Conservation (phyloP, 2,797 vertebrate genomes). For the Threskiornis aethiopicus region DNA sequence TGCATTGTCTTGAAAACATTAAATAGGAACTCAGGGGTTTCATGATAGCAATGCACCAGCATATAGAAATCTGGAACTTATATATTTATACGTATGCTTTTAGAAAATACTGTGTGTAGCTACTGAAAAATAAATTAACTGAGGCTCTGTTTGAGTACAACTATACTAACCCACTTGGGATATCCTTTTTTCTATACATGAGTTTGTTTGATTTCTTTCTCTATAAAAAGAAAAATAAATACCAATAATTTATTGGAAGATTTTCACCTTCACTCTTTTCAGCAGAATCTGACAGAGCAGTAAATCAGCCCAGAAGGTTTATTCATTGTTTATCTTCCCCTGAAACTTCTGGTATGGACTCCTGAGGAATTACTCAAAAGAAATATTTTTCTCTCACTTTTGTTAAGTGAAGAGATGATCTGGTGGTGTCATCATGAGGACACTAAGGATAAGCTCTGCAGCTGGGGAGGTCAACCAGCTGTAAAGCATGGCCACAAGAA, state of each 20-base stretch:
- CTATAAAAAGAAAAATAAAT: not conserved
- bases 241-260: not conserved
- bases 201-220: not conserved
- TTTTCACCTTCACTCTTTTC: not conserved
- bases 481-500: not conserved
- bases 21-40: not conserved
- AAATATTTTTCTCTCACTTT: not conserved
- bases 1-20: not conserved
- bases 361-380: not conserved
- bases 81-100: not conserved
- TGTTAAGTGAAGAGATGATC: not conserved
- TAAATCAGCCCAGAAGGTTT: not conserved
- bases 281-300: not conserved
- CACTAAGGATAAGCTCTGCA: not conserved
- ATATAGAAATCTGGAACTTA: not conserved
- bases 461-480: not conserved
- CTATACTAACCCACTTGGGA: not conserved
- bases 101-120: not conserved
- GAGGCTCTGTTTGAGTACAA: not conserved
- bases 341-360: not conserved
- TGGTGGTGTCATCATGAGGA: not conserved
- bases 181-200: not conserved
- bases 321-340: not conserved
- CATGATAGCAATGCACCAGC: not conserved
- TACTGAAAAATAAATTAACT: not conserved